Conservation (phyloP, 2,888 invertebrate genomes). For the Maniola hyperantus region DNA sequence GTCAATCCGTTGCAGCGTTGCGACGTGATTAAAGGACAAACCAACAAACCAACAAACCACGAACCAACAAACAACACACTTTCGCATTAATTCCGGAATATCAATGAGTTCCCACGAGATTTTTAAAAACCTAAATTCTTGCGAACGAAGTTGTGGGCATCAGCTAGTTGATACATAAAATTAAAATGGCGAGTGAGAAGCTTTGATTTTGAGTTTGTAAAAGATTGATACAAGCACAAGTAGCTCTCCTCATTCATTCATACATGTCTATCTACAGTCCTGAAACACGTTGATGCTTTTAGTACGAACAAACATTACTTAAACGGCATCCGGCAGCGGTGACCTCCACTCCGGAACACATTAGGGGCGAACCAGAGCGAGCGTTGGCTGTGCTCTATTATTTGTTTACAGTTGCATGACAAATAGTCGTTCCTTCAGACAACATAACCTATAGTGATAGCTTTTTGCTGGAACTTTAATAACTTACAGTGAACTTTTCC, state of each 20-base stretch:
- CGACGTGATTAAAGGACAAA: no score
- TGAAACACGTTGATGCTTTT: slow-evolving; percentile 64
- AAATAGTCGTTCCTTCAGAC: neutral
- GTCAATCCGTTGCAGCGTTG: no score
- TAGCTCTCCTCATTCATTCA: neutral
- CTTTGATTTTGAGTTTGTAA: neutral
- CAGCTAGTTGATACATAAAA: no score
- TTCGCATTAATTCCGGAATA: no score
- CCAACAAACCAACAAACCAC: no score
- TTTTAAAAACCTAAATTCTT: no score
- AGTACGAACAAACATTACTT: slow-evolving; percentile 75
- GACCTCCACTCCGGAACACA: slow-evolving; percentile 59
- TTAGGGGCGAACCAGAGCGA: slow-evolving; percentile 59
- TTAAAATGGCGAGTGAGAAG: no score
- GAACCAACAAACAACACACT: no score
- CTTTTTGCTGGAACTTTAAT: no score
- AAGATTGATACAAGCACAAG: neutral
- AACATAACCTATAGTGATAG: neutral
- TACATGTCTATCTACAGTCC: slow-evolving; percentile 19
- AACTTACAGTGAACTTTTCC: no score
- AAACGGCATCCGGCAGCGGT: slow-evolving; percentile 66
- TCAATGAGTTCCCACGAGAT: no score
- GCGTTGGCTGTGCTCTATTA: slow-evolving; percentile 42
- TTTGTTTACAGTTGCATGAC: slow-evolving; percentile 21
- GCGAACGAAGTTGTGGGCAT: no score